A percentile compares a stretch with the other conserved stretches of the same genome.
phyloP scores from a whole-genome alignment of 2,888 invertebrate genomes.

The Ochropacha duplaris region DNA sequence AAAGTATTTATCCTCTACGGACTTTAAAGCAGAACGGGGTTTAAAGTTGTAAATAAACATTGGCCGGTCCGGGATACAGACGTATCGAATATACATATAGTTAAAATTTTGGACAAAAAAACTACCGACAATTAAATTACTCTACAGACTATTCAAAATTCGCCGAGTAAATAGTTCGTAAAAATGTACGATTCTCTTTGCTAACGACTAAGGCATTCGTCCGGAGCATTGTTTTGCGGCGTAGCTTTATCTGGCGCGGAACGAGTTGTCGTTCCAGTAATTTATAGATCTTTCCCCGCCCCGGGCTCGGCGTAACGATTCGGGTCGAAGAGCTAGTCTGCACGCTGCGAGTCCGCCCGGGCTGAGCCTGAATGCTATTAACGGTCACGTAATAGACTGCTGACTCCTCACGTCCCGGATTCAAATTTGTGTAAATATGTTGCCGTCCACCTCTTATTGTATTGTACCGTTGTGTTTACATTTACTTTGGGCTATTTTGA shows the following conservation, averaged over 20 bases:
- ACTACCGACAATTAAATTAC: conserved; percentile 46
- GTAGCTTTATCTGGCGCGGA: conserved; percentile 78
- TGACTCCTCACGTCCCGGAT: conserved; percentile 69
- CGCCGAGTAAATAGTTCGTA: conserved; percentile 70
- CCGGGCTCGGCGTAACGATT: conserved; percentile 65
- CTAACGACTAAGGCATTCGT: conserved; percentile 73
- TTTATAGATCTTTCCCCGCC: conserved; percentile 79
- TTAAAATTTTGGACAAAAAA: conserved; percentile 37
- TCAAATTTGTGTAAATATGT: conserved; percentile 76
- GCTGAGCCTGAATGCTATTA: conserved; percentile 64
- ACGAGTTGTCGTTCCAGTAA: conserved; percentile 79
- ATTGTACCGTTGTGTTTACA: conserved; percentile 58
- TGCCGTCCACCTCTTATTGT: conserved; percentile 59
- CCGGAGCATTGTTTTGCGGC: conserved; percentile 77
- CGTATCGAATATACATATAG: not conserved
- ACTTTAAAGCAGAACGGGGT: conserved; percentile 28
- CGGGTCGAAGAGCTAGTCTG: conserved; percentile 53
- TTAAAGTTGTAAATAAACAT: conserved; percentile 35
- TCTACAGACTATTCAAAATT: conserved; percentile 53
- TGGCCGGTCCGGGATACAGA: conserved; percentile 16
- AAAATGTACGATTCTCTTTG: conserved; percentile 68
- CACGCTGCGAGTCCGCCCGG: conserved; percentile 43
- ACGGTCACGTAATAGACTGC: conserved; percentile 73
- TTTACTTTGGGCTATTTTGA: conserved; percentile 58
- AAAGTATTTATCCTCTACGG: conserved; percentile 51